A percentile compares a stretch with the other conserved stretches of the same genome.
phyloP scores from a whole-genome alignment of 2,113 vertebrate genomes.

The human (Homo sapiens) region GRCh38 chr21:34110501-34111000 shows the following conservation, averaged over 20 bases:
- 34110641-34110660: not conserved
- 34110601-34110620: not conserved
- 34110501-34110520: not conserved
- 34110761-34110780: not conserved
- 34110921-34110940: too few relatives aligned
- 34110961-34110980: not conserved
- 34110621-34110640: not conserved
- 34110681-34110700: not conserved
- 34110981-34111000: not conserved
- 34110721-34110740: not conserved
- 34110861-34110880: not conserved
- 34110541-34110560: not conserved
- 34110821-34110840: not conserved
- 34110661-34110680: not conserved
- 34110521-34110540: not conserved
- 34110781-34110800: not conserved
- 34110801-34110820: not conserved
- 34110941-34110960: not conserved
- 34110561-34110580: not conserved
- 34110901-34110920: not conserved
- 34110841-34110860: not conserved
- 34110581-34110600: too few relatives aligned
- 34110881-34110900: not conserved
- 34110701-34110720: not conserved
- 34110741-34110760: not conserved